Base-by-base conservation (phyloP, 2,797 vertebrate species). In the Chelidonichthys spinosus region DNA sequence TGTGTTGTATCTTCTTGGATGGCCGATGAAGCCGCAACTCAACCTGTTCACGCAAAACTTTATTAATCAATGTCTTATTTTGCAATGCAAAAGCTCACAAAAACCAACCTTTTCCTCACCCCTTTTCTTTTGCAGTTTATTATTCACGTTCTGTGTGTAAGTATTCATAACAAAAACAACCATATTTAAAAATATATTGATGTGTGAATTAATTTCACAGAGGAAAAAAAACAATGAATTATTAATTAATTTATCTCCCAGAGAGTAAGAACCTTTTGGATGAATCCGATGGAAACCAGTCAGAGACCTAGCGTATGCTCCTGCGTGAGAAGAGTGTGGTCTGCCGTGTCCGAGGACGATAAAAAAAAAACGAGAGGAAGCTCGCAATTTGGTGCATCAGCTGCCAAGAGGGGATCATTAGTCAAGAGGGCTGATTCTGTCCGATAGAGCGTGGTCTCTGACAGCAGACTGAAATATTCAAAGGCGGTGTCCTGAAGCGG, bases 321-420 rank as follows among this genome's bases (percentile, higher is more conserved):
- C 56, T 69, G 63, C 25, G 36, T 35, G 6, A 33, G 10, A 72
- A 50, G 10, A 14, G 25, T 49, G 33, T 56, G 37, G 36, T 79
- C 61, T 60, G 33, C 11, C 54, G 47, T 52, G 63, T 71, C 62
- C 69, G 42, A 72, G 42, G 52, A 69, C 60, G 63, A 74, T 52
- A 69, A 60, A 43, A 80, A 25, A 25, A 25, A 79, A 78, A 43
- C 69, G 37, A 33, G 33, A 56, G 17, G 37, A 70, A 65, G 39
- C 40, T 66, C 53, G 52, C n/a, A 49, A 54, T 72, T 46, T 71
- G 60, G 81, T 75, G 78, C 58, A 82, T 84, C 82, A 78, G 62
- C 69, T 76, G 50, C 77, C 69, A 63, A 76, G 32, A 69, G 50
- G 37, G 78, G 44, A 63, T 81, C 65, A 78, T 81, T 82, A 78